phyloP scores from a whole-genome alignment of 2,113 vertebrate genomes.

The Aegypius monachus region DNA sequence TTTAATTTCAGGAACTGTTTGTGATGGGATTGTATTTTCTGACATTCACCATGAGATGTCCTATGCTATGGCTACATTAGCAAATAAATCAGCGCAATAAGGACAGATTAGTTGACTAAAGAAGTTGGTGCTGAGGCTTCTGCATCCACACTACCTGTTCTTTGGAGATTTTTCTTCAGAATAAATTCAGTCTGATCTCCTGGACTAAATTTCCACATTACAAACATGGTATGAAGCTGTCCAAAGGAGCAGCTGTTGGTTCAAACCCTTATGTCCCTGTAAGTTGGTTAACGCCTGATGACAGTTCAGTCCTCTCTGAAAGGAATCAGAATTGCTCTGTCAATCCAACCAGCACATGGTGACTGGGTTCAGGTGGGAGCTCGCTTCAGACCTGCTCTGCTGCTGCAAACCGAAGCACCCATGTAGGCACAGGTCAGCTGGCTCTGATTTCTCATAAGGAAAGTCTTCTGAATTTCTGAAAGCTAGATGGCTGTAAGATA shows the following conservation, averaged over 20 bases:
- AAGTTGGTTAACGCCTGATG: not conserved
- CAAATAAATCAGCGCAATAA: not conserved
- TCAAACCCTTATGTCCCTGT: not conserved
- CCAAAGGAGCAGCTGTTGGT: not conserved
- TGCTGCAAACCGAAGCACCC: not conserved
- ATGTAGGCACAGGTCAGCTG: not conserved
- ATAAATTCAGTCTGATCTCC: not conserved
- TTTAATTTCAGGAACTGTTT: not conserved
- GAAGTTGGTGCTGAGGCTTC: not conserved
- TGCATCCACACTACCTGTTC: not conserved
- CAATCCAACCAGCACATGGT: accelerated
- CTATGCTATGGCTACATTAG: not conserved
- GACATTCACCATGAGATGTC: not conserved
- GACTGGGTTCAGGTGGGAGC: not conserved
- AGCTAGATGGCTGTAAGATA: not conserved
- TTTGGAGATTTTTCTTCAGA: not conserved
- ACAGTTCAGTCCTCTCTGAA: not conserved
- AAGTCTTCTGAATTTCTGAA: not conserved
- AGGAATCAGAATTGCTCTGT: not conserved
- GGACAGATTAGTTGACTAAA: not conserved
- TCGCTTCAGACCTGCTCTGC: not conserved
- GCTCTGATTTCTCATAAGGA: not conserved
- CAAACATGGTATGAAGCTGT: not conserved
- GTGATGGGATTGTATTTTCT: not conserved
- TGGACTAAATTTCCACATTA: not conserved